Conservation (phyloP, 2,888 invertebrate genomes). For the Prosapia bicincta region DNA sequence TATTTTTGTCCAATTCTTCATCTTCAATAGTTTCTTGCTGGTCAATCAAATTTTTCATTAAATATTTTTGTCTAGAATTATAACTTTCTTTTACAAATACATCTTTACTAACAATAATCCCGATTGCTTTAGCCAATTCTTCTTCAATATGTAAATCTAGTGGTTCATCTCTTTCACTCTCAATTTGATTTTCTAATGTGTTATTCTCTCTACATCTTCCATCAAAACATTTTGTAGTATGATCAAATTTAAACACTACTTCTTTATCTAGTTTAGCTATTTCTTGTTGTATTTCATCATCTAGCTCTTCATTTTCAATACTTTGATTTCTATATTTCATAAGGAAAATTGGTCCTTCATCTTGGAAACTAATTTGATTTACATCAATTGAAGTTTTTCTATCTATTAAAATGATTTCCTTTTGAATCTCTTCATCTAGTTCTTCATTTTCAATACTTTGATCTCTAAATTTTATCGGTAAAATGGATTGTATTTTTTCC, state of each 20-base stretch:
- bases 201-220: no score
- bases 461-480: no score
- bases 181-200: not conserved
- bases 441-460: slow-evolving; percentile 7
- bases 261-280: not conserved
- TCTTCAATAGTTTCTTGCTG: slow-evolving; percentile 3
- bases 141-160: not conserved
- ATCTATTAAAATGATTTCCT: no score
- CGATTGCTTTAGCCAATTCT: not conserved
- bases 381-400: no score
- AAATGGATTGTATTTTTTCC: no score
- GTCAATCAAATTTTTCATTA: not conserved
- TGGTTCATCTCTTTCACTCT: slow-evolving; percentile 8
- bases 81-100: not conserved
- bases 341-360: no score
- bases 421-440: slow-evolving; percentile 7
- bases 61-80: not conserved
- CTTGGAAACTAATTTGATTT: no score
- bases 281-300: not conserved
- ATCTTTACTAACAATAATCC: not conserved
- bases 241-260: not conserved
- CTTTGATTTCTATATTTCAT: no score
- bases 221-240: no score
- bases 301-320: slow-evolving; percentile 10
- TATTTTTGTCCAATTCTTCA: slow-evolving; percentile 6